Base-by-base conservation (phyloP, 2,113 vertebrate genomes). In the Aldabrachelys gigantea region DNA sequence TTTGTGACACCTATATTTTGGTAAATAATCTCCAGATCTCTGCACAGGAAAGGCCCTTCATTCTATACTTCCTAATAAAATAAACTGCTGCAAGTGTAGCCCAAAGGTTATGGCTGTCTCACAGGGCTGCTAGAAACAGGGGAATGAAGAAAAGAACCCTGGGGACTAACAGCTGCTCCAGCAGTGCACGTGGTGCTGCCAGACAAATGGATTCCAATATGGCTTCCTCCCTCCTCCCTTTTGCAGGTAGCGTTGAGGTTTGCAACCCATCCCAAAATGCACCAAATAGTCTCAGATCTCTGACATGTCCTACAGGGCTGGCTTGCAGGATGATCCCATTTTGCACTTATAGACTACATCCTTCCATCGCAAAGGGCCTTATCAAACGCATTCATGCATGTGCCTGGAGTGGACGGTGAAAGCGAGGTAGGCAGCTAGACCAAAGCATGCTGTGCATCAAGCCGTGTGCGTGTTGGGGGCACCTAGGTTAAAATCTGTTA, bases 21-120 rank as follows among this genome's bases (percentile, higher is more conserved):
- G 82, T 92, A 80, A 92, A 85, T 87, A 92, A 94, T 97, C 96
- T 97, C 47, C 38, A 85, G 76, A 92, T 93, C 95, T 95, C 38
- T 86, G n/a, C 47, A n/a, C 47, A 85, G 56, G 84, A 91, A 96
- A 97, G 95, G 90, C 95, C 92, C 87, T 4, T n/a, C 80, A 91
- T 92, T 94, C 84, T 79, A 38, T 35, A 35, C 31, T 80, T 93
- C 86, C 84, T 80, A 81, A 50, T 35, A 83, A 85, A 82, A 94
- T 89, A 72, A 31, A 44, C 0, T 5, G 29, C 79, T 92, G 76
- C 22, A 87, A 93, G 93, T 57, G 19, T 84, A 93, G 84, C 50
- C 84, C 81, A 88, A 94, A 92, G 2, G 24, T 76, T 13, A 31
- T 3, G 1, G 13, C 0, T 0, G 5, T 24, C 57, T 75, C 21